These are phyloP conservation scores for Actinostola sp. DNA, from an alignment of 92 coral and sea anemone species.

Conservation along the genomic window DNA sequence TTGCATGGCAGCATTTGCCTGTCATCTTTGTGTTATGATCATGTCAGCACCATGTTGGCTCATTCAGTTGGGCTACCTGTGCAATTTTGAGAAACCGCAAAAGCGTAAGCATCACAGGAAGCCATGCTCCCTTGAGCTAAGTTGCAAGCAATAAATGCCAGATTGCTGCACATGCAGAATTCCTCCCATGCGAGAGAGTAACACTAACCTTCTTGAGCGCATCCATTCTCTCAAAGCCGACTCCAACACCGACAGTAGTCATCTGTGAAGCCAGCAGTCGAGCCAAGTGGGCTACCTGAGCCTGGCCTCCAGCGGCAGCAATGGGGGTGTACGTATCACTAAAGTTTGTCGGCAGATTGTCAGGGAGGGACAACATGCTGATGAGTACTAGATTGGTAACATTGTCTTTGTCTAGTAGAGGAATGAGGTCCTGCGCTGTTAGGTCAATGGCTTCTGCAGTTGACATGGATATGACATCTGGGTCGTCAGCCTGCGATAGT, in stretches of 20 bases:
- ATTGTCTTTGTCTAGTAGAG: constrained; percentile 82
- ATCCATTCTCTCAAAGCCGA: constrained; percentile 94
- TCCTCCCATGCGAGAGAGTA: not conserved
- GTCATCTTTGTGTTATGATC: no score
- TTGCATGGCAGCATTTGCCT: no score
- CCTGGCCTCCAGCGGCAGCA: constrained; percentile 98
- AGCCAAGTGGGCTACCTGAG: constrained; percentile 98
- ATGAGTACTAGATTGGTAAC: constrained; percentile 93
- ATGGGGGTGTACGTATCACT: constrained; percentile 99
- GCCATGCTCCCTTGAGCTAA: no score
- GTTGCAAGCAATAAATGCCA: no score
- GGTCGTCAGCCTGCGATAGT: constrained; percentile 67
- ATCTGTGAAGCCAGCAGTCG: constrained; percentile 95
- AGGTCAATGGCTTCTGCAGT: constrained; percentile 92
- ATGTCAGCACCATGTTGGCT: no score
- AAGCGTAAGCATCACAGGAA: no score
- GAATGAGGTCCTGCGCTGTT: constrained; percentile 91
- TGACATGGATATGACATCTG: constrained; percentile 88
- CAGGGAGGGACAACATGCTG: constrained; percentile 96
- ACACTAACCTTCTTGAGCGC: constrained; percentile 79
- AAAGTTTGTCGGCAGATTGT: constrained; percentile 85
- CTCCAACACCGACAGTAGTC: constrained; percentile 89
- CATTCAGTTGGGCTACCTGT: no score
- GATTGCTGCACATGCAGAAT: no score
- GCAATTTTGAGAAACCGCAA: no score